Evolutionary conservation across 2,888 invertebrate species (phyloP), one percentile per base, ranked within the genome.

Genomic region (Buathra laborator): DNA sequence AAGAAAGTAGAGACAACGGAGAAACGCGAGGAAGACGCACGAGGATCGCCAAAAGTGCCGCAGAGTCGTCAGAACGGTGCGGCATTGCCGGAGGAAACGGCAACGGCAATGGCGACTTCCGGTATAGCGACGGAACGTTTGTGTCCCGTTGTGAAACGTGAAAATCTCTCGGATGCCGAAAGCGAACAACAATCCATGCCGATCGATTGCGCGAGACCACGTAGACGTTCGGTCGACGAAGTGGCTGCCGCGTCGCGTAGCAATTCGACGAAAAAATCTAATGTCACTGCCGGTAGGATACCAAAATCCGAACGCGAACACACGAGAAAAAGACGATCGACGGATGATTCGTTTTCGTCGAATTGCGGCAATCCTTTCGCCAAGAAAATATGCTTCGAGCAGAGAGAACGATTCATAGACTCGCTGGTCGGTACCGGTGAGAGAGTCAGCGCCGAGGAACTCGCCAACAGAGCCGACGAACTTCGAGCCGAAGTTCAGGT

Each of bases 51-150:
- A 9, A 92, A 92, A 83, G 91, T 93, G 24, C 92, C 93, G 2
- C 93, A 93, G 76, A 93, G 88, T 82, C 94, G 92, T 76, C 93
- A 93, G 70, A 93, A 93, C 84, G 93, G 93, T 3, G 93, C 93
- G 0, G 93, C 93, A 1, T 87, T 93, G 53, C 93, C 93, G 37
- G 94, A 93, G 78, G 94, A 93, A 83, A 90, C 92, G 14, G 93
- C 89, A 5, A 86, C 93, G 3, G 89, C 92, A 2, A 77, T 90
- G 32, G 88, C 87, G 43, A 87, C 87, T 7, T 75, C 85, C 62
- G 83, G 70, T 64, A 85, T 67, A n/a, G 67, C 66, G 19, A 66
- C 75, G 10, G 78, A 85, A 32, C 83, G 70, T 64, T 71, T 84
- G 32, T 56, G 83, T 43, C 62, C 85, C 43, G 24, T 68, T 7